Evolutionary conservation across 2,113 vertebrate species (phyloP), one percentile per base, ranked within the genome.

Genomic region (Albula goreensis): DNA sequence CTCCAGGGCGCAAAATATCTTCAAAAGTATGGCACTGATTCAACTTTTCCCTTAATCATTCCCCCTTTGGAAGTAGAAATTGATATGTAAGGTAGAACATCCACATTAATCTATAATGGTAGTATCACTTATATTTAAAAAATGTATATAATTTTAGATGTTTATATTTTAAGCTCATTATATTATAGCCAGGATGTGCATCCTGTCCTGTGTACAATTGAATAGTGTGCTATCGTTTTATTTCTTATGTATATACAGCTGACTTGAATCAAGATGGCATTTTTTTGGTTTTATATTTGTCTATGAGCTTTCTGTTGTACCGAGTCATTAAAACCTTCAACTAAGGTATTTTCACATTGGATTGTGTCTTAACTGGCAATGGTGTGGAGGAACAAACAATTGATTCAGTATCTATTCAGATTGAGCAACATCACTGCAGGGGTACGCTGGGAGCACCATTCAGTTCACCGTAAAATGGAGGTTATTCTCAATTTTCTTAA

Each of bases 41-140:
- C 22, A 25, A 74, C n/a, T 31, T 9, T 5, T 31, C 8, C 22
- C 31, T 4, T 22, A 74, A 70, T 22, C 82, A 82, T 60, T 8
- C 50, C 22, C 22, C 79, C 81, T 78, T 85, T 88, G 9, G 84
- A 41, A 41, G 31, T 41, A 41, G 31, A 85, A 77, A 50, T 70
- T 2, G 17, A 66, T 22, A 13, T 13, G 56, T 56, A 6, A 56
- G 53, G 53, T 56, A 56, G 12, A 60, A 60, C 57, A 41, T 41
- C 31, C 31, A 41, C 31, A 41, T 41, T 41, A 41, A 41, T 41
- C 31, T 41, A 41, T 41, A 60, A 60, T 60, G 11, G 17, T 66
- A 19, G 60, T 19, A 19, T 19, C 60, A 66, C 60, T 66, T 66
- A 66, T 4, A 22, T 22, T 66, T 66, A 19, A 5, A 3, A 66